Evolutionary conservation across 2,888 invertebrate genomes (phyloP), one percentile per base, ranked within the genome.

Genomic region (Acrobasis consociella): DNA sequence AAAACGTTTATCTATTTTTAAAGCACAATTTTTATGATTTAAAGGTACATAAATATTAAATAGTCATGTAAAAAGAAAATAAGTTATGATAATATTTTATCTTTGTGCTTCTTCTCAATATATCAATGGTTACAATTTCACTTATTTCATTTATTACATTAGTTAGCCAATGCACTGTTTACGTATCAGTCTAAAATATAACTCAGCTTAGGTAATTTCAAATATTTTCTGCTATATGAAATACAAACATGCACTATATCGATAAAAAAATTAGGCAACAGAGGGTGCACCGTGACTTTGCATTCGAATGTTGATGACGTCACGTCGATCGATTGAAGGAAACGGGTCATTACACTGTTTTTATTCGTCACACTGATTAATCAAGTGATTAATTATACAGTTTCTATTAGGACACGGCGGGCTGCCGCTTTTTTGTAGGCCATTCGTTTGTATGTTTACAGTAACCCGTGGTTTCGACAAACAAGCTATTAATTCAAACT

Each of bases 321-420:
- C 91, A 91, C 72, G 78, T 66, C 83, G 86, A 91, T 91, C 90
- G 89, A 90, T 91, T 81, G 75, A 78, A 86, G 89, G 92, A 91
- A 92, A 87, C 89, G 84, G 87, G 89, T 91, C 92, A 92, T 90
- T 91, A 91, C 83, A 86, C 86, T 89, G 89, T 90, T 91, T 90
- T 91, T 90, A 91, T 91, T 91, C 90, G 88, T 87, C 88, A 87
- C 91, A 89, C 91, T 92, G 91, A 92, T 92, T 92, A 92, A 89
- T 88, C 87, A 85, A 83, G 86, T 92, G 91, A 92, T 92, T 92
- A 91, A 91, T 92, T 91, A 88, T 84, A 83, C 77, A 85, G 81
- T 88, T 89, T 89, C 83, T 87, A 88, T 89, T 86, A 83, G 84
- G 76, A 83, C 81, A 76, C 79, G 81, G 72, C 80, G 78, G 78